A percentile compares a stretch with the other conserved stretches of the same genome.
Evolutionary conservation across 23 tunicate species (phyloP).

Genomic region (Halocynthia roretzi): DNA sequence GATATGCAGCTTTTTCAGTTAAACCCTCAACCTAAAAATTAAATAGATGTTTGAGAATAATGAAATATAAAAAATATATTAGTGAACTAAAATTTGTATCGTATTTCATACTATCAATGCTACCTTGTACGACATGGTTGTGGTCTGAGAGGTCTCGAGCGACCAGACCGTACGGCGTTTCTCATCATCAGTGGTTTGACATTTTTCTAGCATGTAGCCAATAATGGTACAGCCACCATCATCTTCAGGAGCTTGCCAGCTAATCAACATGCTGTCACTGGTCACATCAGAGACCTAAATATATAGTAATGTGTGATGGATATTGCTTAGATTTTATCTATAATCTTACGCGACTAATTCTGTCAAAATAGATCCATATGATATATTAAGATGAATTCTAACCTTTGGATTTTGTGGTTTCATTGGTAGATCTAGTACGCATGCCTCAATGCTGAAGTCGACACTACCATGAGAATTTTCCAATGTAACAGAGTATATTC

Average conservation of each 20-base stretch:
- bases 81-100: neutral
- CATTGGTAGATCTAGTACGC: conserved; percentile 63
- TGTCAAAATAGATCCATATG: too few species aligned
- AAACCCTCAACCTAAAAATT: conserved; percentile 32
- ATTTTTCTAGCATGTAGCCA: conserved; percentile 67
- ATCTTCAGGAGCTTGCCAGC: conserved; percentile 73
- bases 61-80: neutral
- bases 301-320: too few species aligned
- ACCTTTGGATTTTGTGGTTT: conserved; percentile 26
- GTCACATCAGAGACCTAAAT: conserved; percentile 32
- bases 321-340: too few species aligned
- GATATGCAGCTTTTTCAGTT: conserved; percentile 57
- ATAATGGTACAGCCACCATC: conserved; percentile 84
- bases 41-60: neutral
- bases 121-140: conserved; percentile 39
- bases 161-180: conserved; percentile 34
- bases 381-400: too few species aligned
- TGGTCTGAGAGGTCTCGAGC: conserved; percentile 56
- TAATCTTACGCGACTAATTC: too few species aligned
- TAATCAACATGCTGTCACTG: conserved; percentile 36
- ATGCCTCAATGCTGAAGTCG: conserved; percentile 32
- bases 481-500: conserved; percentile 49
- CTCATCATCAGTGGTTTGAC: conserved; percentile 44
- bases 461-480: conserved; percentile 61
- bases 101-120: too few species aligned